Evolutionary conservation across 2,113 vertebrate genomes (phyloP).

Genomic region (Chelonoidis abingdonii): DNA sequence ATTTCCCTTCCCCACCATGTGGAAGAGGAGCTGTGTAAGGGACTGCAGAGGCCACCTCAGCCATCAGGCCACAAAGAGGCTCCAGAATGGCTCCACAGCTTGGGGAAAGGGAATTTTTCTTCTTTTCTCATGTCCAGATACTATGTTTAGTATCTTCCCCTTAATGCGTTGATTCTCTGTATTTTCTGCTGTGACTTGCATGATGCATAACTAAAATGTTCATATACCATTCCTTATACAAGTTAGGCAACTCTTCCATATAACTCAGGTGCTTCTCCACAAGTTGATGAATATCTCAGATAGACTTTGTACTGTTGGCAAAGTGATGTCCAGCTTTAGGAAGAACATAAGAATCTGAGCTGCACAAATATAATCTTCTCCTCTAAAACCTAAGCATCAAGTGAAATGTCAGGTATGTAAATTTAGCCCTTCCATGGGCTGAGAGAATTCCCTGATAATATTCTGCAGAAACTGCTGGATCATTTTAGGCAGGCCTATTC

Average conservation of each 20-base stretch:
- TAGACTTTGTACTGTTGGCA: neutral
- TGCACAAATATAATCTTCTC: neutral
- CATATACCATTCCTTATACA: rapidly evolving
- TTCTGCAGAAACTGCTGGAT: neutral
- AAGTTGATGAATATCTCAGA: rapidly evolving
- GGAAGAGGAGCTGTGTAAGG: neutral
- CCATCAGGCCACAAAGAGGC: neutral
- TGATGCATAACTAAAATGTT: neutral
- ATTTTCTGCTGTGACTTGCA: neutral
- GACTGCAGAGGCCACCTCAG: neutral
- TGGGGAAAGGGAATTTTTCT: neutral
- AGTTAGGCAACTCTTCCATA: rapidly evolving
- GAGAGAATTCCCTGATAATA: neutral
- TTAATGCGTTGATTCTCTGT: neutral
- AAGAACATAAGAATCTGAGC: neutral
- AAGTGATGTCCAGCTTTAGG: neutral
- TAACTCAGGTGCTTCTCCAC: neutral
- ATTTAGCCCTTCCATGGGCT: neutral
- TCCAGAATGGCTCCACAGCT: neutral
- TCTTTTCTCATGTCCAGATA: neutral
- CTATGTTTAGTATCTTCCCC: neutral
- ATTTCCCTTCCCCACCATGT: neutral
- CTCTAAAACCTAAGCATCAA: neutral
- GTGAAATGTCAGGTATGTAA: neutral
- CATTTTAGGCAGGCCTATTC: neutral